Evolutionary conservation across 2,888 invertebrate species (phyloP), one percentile per base, ranked within the genome.

Genomic region (Noctua comes): DNA sequence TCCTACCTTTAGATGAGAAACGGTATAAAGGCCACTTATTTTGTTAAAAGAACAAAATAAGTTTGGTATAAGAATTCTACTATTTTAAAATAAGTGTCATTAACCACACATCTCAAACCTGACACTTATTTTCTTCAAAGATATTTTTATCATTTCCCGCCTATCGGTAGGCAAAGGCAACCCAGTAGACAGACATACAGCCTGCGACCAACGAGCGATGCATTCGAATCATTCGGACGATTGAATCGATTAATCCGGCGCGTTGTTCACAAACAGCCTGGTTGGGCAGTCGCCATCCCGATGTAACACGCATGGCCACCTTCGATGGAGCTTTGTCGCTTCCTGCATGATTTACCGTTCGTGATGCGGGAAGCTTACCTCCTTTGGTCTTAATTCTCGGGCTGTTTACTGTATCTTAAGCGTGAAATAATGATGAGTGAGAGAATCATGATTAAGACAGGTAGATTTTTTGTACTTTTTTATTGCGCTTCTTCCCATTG

Each of bases 171-270:
- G 66, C 62, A 77, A 57, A 76, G 68, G 68, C n/a, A 83, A 43
- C 40, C 62, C 27, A 69, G 27, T 75, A 77, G 76, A 76, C 71
- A 77, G 73, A 79, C 64, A 79, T 69, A 77, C 70, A 76, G 73
- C 80, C 83, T 84, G 77, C 77, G 79, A 89, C 79, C 84, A 84
- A 77, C 79, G 79, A 90, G 90, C 88, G 90, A 90, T 91, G 91
- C 91, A 93, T 92, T 90, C 92, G 91, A 93, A 93, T 94, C 91
- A 94, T 93, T 91, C 92, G 90, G 90, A 87, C 93, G 93, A 94
- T 94, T 92, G 92, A 91, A 93, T 93, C 93, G 93, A 94, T 94
- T 94, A 94, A 94, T 94, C 92, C 91, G 91, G 87, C 91, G 88
- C 81, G 88, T 90, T 91, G 92, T 92, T 91, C 88, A 90, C 94